phyloP scores from a whole-genome alignment of 2,113 vertebrate species.

The Clarias macrocephalus region DNA sequence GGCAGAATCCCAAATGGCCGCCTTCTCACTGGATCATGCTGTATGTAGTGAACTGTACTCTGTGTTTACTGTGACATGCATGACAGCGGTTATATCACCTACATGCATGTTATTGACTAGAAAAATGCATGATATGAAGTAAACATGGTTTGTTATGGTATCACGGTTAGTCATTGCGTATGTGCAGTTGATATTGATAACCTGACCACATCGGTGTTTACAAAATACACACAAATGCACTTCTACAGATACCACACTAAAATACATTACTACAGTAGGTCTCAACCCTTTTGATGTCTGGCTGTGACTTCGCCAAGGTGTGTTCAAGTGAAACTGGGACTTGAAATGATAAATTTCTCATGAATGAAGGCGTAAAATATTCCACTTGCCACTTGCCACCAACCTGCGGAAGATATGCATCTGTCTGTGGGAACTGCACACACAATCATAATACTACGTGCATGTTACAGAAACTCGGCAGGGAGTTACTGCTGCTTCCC shows the following conservation, averaged over 20 bases:
- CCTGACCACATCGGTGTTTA: not conserved
- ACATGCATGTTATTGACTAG: not conserved
- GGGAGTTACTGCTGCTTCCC: no score
- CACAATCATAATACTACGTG: no score
- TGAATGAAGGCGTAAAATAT: no score
- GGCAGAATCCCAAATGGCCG: not conserved
- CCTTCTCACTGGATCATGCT: not conserved
- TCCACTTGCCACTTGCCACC: no score
- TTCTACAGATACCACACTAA: no score
- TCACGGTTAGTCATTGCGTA: not conserved
- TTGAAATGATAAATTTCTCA: no score
- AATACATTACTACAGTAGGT: not conserved
- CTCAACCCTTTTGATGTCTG: not conserved
- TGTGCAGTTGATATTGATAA: not conserved
- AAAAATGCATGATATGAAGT: not conserved
- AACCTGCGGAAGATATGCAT: no score
- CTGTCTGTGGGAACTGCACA: no score
- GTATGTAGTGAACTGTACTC: not conserved
- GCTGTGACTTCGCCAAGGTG: not conserved
- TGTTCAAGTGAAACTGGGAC: no score
- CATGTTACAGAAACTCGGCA: no score
- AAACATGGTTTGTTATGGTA: not conserved
- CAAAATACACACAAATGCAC: not conserved
- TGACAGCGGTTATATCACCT: not conserved
- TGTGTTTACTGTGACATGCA: not conserved